These are phyloP conservation scores for Atrichornis clamosus DNA, from an alignment of 2,113 vertebrate genomes.

Conservation along the genomic window DNA sequence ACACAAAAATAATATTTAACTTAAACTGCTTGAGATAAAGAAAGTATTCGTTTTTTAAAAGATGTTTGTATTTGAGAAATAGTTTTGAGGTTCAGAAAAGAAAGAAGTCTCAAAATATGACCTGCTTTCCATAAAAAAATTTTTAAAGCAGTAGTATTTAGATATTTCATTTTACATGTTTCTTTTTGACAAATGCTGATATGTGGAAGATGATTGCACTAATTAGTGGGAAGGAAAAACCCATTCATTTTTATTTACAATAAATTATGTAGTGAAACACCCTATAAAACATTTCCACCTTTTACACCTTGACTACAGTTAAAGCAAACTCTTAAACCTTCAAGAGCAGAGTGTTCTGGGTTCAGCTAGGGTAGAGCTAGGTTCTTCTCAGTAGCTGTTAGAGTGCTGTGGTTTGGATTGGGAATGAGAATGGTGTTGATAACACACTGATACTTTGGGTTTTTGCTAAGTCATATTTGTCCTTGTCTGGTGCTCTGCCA, in stretches of 20 bases:
- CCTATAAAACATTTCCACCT: neutral
- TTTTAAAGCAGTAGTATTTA: neutral
- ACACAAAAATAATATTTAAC: conserved; percentile 24
- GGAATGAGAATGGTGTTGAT: neutral
- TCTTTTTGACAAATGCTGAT: neutral
- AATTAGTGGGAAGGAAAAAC: neutral
- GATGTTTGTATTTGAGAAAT: neutral
- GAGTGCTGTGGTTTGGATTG: neutral
- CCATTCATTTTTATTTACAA: neutral
- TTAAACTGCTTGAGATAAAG: conserved; percentile 46
- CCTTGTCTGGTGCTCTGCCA: neutral
- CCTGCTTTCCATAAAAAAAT: neutral
- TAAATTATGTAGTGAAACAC: neutral
- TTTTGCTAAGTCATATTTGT: neutral
- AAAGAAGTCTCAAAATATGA: neutral
- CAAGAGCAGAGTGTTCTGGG: neutral
- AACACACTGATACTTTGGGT: neutral
- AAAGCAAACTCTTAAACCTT: neutral
- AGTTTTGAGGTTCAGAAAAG: neutral
- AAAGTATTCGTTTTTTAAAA: neutral
- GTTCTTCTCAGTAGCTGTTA: neutral
- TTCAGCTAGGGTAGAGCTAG: neutral
- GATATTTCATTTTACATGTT: neutral
- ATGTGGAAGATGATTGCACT: neutral
- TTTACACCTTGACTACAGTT: neutral